Evolutionary conservation across 2,113 vertebrate genomes (phyloP), one percentile per base, ranked within the genome.

Genomic region (Sinocyclocheilus grahami): DNA sequence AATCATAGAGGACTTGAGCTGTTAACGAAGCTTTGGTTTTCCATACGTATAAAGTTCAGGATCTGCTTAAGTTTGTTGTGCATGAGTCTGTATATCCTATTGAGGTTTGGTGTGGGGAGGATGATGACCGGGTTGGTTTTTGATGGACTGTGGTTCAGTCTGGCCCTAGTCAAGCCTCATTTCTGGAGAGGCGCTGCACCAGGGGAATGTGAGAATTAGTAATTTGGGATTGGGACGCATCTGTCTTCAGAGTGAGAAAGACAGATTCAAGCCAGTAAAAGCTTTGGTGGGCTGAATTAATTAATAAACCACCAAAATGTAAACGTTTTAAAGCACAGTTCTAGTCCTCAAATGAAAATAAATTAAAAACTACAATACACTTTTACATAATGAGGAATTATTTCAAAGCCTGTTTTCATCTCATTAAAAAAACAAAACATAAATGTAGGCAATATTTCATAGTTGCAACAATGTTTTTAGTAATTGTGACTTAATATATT

Each of bases 1-100:
- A 92, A 92, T 91, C 85, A 86, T 48, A 48, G 62, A 67, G 30
- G 62, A 75, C 58, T 55, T 87, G 2, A 87, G 71, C 82, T 22
- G 48, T 55, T 82, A 86, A 86, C 69, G 20, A 82, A 75, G 39
- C 55, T 82, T 83, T 65, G 86, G 83, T 86, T 91, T 89, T 90
- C 5, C 72, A 20, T 88, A 86, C 86, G 30, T 85, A 14, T 78
- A 79, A 86, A 88, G 7, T 30, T 33, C 67, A 4, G 84, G 30
- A 82, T 84, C 62, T 87, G 83, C 71, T 86, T 69, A 60, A 86
- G 79, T 84, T 85, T 85, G 89, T 78, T 85, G 22, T 39, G 22
- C 46, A 69, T 42, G 30, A 20, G 20, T 58, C 71, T 82, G 60
- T 78, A 63, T 76, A 85, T 86, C 88, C 85, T 90, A 74, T 86